Evolutionary conservation across 2,797 vertebrate genomes (phyloP), one percentile per base, ranked within the genome.

Genomic region (Naso thynnoides): DNA sequence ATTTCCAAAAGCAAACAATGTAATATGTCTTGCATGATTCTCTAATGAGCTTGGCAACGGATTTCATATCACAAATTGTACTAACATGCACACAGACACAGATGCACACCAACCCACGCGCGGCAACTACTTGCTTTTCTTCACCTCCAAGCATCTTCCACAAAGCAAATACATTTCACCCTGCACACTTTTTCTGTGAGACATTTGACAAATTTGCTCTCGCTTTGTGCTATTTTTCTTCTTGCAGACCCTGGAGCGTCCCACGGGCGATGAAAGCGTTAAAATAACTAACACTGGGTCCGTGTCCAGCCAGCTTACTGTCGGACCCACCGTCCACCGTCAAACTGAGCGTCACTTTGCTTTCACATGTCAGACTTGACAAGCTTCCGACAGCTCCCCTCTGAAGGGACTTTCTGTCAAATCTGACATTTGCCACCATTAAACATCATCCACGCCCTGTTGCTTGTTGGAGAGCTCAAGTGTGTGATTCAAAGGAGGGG

Each of bases 351-450:
- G 57, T 65, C 68, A 59, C 48, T 36, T 76, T 8, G 7, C 29
- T 45, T 79, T 72, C 53, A 63, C 60, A 56, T 8, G 48, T 78
- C 70, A 68, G 14, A 8, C 31, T 29, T 63, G 74, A 79, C 62
- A 75, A 64, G 67, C 59, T 38, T 54, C 60, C 42, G 66, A 68
- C 74, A 67, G 69, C 57, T 62, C 55, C 38, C 55, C 53, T 61
- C 59, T 26, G 16, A 68, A 78, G 81, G 54, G 26, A 65, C 66
- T 16, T 18, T 19, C 33, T 75, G 66, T 83, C 86, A 85, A 41
- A 79, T 57, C 63, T 55, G 79, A 82, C 86, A 86, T 79, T 72
- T 79, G 54, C 52, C 39, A 50, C 44, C 83, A 82, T 61, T 72
- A 75, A 56, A 73, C 62, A 67, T 23, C 66, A 58, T 63, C 57